These are phyloP conservation scores for Procambarus clarkii DNA, from an alignment of 1,140 invertebrate species.

Conservation along the genomic window DNA sequence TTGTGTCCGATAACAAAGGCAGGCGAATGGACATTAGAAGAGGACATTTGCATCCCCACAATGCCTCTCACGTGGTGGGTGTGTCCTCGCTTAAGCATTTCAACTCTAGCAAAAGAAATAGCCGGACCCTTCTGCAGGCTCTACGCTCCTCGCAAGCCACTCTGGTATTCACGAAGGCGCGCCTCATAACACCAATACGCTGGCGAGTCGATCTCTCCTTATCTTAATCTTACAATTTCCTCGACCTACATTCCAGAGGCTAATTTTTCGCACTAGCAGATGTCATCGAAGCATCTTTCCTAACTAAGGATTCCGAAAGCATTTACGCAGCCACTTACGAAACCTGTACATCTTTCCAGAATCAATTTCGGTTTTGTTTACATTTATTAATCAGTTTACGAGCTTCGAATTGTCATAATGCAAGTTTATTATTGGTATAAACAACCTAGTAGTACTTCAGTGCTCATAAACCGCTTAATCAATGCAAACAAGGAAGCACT, in stretches of 20 bases:
- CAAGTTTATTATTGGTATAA: too few relatives aligned
- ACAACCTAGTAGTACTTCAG: too few relatives aligned
- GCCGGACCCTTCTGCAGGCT: neutral
- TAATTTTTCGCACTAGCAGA: neutral
- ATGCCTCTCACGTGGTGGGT: neutral
- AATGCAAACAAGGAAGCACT: too few relatives aligned
- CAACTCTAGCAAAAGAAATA: neutral
- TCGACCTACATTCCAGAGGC: neutral
- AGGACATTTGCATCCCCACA: neutral
- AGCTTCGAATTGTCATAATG: too few relatives aligned
- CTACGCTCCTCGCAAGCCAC: neutral
- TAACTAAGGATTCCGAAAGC: too few relatives aligned
- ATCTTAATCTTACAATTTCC: neutral
- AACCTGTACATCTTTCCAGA: too few relatives aligned
- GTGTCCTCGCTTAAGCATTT: neutral
- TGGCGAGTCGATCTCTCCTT: neutral
- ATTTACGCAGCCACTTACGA: too few relatives aligned
- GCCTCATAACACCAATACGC: neutral
- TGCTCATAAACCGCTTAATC: too few relatives aligned
- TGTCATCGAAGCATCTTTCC: neutral
- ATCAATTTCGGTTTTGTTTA: too few relatives aligned
- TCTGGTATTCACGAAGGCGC: too few relatives aligned
- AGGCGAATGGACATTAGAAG: neutral
- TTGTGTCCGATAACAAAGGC: neutral
- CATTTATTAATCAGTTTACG: too few relatives aligned